Percentiles rank a stretch among this genome's conserved stretches.
These are phyloP conservation scores for Orchestes rusci DNA, from an alignment of 2,888 invertebrate genomes.

Conservation along the genomic window DNA sequence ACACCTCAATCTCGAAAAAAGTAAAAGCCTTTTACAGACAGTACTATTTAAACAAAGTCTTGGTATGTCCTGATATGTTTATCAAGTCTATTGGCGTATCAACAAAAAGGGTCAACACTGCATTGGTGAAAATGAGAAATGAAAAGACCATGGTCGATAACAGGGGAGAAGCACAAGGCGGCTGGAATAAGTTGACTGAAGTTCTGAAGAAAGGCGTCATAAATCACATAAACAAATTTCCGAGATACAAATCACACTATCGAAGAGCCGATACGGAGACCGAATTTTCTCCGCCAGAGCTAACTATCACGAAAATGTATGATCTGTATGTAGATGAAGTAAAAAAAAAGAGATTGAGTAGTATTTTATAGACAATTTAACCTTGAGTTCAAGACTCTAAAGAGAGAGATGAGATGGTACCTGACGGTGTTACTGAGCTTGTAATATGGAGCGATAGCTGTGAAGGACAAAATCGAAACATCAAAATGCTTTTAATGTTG, in stretches of 20 bases:
- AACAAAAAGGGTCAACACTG: not conserved
- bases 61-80: too few species aligned
- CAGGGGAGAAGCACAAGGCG: not conserved
- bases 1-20: too few species aligned
- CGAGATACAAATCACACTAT: not conserved
- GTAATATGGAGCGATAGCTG: constrained; percentile 29
- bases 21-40: too few species aligned
- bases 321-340: too few species aligned
- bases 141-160: not conserved
- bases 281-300: not conserved
- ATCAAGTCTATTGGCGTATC: not conserved
- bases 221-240: not conserved
- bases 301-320: not conserved
- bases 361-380: constrained; percentile 13
- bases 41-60: too few species aligned
- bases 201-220: not conserved
- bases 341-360: too few species aligned
- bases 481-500: constrained; percentile 16
- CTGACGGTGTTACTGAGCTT: constrained; percentile 19
- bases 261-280: not conserved
- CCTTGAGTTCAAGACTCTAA: constrained; percentile 27
- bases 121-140: not conserved
- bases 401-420: constrained; percentile 18
- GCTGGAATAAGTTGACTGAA: not conserved
- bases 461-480: too few species aligned